Percentiles rank a stretch among this genome's conserved stretches.
phyloP scores from a whole-genome alignment of 1,140 invertebrate genomes.

The Drosophila grimshawi region DNA sequence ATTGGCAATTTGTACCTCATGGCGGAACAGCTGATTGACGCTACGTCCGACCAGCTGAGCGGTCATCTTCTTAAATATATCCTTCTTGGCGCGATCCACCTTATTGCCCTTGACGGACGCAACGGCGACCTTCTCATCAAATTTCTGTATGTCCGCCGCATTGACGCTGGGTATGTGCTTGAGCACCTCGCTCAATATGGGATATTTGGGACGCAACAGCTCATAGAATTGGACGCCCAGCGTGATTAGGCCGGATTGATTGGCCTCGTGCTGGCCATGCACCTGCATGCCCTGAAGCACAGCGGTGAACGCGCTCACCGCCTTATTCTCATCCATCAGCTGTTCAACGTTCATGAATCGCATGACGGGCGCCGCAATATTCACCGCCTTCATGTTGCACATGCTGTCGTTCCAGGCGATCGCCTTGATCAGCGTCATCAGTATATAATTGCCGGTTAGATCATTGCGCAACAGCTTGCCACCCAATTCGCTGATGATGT shows the following conservation, averaged over 20 bases:
- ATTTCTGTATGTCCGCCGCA: conserved; percentile 90
- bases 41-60: conserved; percentile 91
- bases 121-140: conserved; percentile 93
- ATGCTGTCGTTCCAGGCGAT: conserved; percentile 94
- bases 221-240: conserved; percentile 90
- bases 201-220: conserved; percentile 90
- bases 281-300: conserved; percentile 90
- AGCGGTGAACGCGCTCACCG: conserved; percentile 89
- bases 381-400: conserved; percentile 90
- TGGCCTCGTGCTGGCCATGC: conserved; percentile 94
- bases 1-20: conserved; percentile 93
- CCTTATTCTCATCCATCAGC: conserved; percentile 88
- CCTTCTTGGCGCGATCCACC: conserved; percentile 94
- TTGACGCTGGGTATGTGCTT: conserved; percentile 91
- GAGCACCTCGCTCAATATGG: conserved; percentile 87
- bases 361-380: conserved; percentile 89
- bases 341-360: conserved; percentile 86
- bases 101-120: conserved; percentile 90
- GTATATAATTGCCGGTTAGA: conserved; percentile 88
- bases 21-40: conserved; percentile 93
- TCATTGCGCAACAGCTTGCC: conserved; percentile 87
- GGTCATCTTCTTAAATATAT: conserved; percentile 95
- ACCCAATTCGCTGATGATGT: conserved; percentile 91
- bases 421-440: conserved; percentile 88
- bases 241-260: conserved; percentile 84